Evolutionary conservation across 2,888 invertebrate species (phyloP).

Genomic region (Deilephila elpenor): DNA sequence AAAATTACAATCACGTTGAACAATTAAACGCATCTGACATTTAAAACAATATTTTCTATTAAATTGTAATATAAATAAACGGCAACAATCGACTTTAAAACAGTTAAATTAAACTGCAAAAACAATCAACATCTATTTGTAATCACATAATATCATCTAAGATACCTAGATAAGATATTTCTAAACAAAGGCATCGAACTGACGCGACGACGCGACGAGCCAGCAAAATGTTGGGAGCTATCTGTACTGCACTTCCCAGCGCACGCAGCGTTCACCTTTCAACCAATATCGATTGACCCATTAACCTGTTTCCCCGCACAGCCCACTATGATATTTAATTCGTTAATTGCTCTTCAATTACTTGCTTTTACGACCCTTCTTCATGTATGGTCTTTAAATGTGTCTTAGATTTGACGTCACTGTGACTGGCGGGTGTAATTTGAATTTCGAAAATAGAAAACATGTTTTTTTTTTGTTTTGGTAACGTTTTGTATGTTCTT

Average conservation of each 20-base stretch:
- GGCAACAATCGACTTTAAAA: no score
- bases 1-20: no score
- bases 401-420: neutral
- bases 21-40: no score
- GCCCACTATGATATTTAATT: constrained; percentile 40
- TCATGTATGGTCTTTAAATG: neutral
- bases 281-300: constrained; percentile 51
- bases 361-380: constrained; percentile 11
- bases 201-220: no score
- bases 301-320: constrained; percentile 47
- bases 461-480: neutral
- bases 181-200: neutral
- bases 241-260: constrained; percentile 26
- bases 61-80: no score
- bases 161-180: neutral
- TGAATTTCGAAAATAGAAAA: neutral
- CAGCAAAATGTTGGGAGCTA: constrained; percentile 4
- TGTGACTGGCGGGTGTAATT: neutral
- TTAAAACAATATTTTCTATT: no score
- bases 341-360: constrained; percentile 38
- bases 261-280: constrained; percentile 17
- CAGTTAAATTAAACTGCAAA: no score
- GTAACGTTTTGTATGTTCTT: neutral
- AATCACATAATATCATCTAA: neutral
- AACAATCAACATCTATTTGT: neutral